phyloP scores from a whole-genome alignment of 2,797 vertebrate species.

The Hippocampus kuda region DNA sequence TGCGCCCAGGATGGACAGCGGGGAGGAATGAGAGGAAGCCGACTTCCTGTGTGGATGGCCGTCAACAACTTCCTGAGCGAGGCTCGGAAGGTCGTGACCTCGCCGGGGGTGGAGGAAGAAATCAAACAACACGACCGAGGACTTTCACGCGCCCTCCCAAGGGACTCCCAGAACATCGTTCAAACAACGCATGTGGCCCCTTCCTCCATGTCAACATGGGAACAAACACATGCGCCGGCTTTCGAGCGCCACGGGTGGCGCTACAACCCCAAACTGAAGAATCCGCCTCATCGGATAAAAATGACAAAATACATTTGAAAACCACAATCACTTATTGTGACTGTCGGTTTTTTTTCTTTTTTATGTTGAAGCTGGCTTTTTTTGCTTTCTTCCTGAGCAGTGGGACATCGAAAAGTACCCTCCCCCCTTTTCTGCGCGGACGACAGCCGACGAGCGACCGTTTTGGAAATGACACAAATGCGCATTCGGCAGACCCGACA shows the following conservation, averaged over 20 bases:
- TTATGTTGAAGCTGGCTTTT: no score
- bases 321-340: no score
- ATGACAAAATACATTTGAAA: no score
- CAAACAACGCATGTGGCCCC: not conserved
- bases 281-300: not conserved
- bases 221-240: not conserved
- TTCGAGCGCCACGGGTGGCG: not conserved
- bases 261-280: not conserved
- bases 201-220: not conserved
- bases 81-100: not conserved
- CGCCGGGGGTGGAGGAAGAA: not conserved
- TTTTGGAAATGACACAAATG: slow-evolving; percentile 33
- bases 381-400: no score
- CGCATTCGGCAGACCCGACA: slow-evolving; percentile 7
- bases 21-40: not conserved
- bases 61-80: slow-evolving; percentile 2
- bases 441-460: not conserved
- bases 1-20: not conserved
- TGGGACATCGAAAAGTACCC: no score
- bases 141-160: not conserved
- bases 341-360: no score
- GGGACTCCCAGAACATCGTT: not conserved
- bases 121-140: not conserved
- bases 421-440: not conserved
- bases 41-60: slow-evolving; percentile 3